These are phyloP conservation scores for Silurus glanis DNA, from an alignment of 2,113 vertebrate species.

Conservation along the genomic window DNA sequence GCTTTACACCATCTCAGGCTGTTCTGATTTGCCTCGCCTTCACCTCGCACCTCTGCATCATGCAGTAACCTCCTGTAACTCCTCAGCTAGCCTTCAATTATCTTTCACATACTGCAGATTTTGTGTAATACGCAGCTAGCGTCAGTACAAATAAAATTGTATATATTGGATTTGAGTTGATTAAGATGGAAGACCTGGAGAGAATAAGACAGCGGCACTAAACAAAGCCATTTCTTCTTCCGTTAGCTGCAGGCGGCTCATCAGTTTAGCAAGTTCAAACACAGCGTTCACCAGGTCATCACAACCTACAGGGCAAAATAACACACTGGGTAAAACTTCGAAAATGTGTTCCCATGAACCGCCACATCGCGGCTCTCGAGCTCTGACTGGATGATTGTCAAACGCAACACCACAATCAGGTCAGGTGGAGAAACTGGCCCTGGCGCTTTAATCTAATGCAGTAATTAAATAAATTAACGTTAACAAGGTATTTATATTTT, in stretches of 20 bases:
- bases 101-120: background rate
- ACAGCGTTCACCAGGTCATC: constrained; percentile 82
- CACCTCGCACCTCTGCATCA: too few species aligned
- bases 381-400: background rate
- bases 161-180: background rate
- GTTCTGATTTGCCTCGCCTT: too few species aligned
- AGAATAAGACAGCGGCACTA: constrained; percentile 82
- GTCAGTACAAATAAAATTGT: background rate
- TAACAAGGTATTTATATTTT: background rate
- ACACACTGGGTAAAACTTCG: background rate
- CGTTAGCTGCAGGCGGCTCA: constrained; percentile 81
- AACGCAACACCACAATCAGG: background rate
- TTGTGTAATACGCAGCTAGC: background rate
- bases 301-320: constrained; percentile 71
- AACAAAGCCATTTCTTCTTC: constrained; percentile 89
- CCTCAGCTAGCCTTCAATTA: too few species aligned
- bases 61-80: too few species aligned
- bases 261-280: constrained; percentile 82
- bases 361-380: background rate
- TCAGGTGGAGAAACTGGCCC: background rate
- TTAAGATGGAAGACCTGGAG: constrained; percentile 73
- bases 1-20: too few species aligned
- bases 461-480: background rate
- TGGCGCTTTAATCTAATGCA: background rate
- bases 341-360: background rate